These are phyloP conservation scores for Halcyon chelicuti DNA, from an alignment of 2,797 vertebrate species.

Conservation along the genomic window DNA sequence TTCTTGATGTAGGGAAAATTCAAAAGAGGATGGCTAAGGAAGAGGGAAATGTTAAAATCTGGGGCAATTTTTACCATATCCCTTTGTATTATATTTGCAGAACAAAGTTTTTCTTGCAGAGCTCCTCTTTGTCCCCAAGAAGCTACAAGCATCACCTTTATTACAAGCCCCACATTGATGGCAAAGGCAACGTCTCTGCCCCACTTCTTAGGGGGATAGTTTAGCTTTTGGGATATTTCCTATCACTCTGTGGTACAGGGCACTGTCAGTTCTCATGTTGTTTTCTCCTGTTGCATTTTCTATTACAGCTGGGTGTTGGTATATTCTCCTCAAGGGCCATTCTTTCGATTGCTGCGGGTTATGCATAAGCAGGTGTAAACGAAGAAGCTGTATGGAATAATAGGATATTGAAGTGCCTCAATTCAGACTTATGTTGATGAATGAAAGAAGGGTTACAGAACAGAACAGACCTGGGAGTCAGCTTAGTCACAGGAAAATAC, in stretches of 20 bases:
- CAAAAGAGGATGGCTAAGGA: not conserved
- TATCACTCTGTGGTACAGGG: not conserved
- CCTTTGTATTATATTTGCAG: not conserved
- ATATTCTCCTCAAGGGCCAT: not conserved
- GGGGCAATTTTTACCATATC: not conserved
- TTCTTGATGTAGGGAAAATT: not conserved
- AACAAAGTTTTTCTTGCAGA: not conserved
- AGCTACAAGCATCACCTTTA: not conserved
- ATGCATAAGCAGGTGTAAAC: not conserved
- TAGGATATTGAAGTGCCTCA: not conserved
- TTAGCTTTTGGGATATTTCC: not conserved
- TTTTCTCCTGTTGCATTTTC: not conserved
- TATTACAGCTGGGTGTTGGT: not conserved
- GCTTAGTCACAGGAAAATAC: slow-evolving; percentile 18
- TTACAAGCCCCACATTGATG: not conserved
- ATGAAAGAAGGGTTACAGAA: not conserved
- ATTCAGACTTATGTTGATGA: not conserved
- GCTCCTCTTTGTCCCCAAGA: not conserved
- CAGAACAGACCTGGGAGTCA: not conserved
- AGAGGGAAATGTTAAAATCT: not conserved
- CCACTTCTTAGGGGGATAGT: not conserved
- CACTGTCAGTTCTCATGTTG: not conserved
- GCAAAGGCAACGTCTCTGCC: not conserved
- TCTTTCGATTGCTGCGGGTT: not conserved
- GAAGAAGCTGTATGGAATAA: not conserved